A percentile compares a stretch with the other conserved stretches of the same genome.
phyloP scores from a whole-genome alignment of 2,113 vertebrate species.

The Indicator indicator region DNA sequence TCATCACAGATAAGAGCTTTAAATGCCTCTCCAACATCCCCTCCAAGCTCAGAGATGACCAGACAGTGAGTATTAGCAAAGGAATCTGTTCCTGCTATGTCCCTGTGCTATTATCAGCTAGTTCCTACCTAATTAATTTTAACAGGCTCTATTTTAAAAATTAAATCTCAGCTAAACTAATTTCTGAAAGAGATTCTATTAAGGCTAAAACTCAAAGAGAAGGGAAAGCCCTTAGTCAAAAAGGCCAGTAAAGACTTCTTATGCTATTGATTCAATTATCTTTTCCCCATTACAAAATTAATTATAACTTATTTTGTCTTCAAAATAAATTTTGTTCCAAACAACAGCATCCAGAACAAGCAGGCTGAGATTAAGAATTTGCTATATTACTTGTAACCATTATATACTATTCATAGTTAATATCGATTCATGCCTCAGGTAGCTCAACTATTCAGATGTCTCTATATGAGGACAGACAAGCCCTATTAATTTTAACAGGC shows the following conservation, averaged over 20 bases:
- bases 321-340: not conserved
- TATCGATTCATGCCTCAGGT: not conserved
- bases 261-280: not conserved
- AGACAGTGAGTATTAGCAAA: not conserved
- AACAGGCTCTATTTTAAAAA: not conserved
- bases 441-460: not conserved
- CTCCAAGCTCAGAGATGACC: not conserved
- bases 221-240: not conserved
- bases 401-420: not conserved
- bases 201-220: not conserved
- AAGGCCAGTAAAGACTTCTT: not conserved
- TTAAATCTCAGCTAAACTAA: not conserved
- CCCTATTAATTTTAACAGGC: not conserved
- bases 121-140: not conserved
- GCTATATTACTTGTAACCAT: not conserved
- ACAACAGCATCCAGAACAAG: not conserved
- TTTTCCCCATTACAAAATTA: not conserved
- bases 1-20: rapidly evolving
- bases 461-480: not conserved
- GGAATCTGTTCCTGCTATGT: not conserved
- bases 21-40: not conserved
- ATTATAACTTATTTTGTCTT: not conserved
- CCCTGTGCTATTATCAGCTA: not conserved
- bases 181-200: not conserved
- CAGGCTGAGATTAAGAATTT: not conserved